A percentile compares a stretch with the other conserved stretches of the same genome.
These are phyloP conservation scores for Elachura formosa DNA, from an alignment of 2,113 vertebrate genomes.

Conservation along the genomic window DNA sequence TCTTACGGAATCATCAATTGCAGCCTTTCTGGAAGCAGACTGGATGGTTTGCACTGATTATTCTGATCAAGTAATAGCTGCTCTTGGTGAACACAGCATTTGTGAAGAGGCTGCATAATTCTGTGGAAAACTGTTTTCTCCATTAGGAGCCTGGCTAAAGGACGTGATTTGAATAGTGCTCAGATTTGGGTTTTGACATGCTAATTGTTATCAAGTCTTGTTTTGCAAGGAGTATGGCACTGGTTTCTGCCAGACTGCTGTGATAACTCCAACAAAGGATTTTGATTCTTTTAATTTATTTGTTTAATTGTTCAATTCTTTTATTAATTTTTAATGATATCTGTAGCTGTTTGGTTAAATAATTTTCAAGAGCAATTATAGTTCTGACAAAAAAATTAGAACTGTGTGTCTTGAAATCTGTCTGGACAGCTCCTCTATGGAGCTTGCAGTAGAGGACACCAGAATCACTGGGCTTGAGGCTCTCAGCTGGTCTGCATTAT, in stretches of 20 bases:
- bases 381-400: background rate
- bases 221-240: background rate
- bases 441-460: background rate
- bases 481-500: background rate
- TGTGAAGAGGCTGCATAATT: conserved; percentile 30
- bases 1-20: background rate
- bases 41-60: background rate
- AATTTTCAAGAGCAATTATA: background rate
- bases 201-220: background rate
- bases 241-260: background rate
- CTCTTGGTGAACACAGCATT: background rate
- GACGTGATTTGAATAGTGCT: conserved; percentile 22
- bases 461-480: background rate
- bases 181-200: background rate
- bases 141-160: background rate
- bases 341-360: background rate
- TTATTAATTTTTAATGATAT: background rate
- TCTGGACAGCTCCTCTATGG: background rate
- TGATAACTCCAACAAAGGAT: background rate
- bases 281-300: background rate
- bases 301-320: background rate
- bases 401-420: background rate
- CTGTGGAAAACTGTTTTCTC: background rate
- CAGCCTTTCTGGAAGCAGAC: background rate
- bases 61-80: background rate